Percentiles rank a stretch among this genome's conserved stretches.
Evolutionary conservation across 2,113 vertebrate genomes (phyloP).

Genomic region (Aldabrachelys gigantea): DNA sequence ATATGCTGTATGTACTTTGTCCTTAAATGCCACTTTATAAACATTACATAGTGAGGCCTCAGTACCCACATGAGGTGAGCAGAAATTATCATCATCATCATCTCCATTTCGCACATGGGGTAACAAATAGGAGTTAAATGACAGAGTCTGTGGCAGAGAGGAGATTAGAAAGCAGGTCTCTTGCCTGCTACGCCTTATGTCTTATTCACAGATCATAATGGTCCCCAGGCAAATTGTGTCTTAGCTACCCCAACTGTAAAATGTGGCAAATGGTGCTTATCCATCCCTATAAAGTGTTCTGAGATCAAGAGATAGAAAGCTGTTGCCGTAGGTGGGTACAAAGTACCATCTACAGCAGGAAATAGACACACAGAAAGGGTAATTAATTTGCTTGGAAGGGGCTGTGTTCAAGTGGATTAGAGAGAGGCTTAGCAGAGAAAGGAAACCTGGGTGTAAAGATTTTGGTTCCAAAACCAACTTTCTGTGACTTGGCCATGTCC

Average conservation of each 20-base stretch:
- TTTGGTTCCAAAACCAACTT: background rate
- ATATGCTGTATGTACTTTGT: background rate
- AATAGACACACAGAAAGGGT: background rate
- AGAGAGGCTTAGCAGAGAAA: background rate
- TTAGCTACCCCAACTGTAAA: background rate
- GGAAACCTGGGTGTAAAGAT: background rate
- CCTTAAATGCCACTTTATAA: background rate
- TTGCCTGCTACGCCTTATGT: background rate
- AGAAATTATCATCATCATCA: background rate
- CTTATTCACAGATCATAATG: background rate
- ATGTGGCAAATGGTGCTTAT: background rate
- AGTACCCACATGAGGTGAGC: background rate
- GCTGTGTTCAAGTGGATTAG: background rate
- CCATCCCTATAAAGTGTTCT: background rate
- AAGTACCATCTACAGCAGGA: background rate
- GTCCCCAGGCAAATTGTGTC: background rate
- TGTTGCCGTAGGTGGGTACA: background rate
- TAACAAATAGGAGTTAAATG: background rate
- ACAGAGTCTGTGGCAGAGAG: background rate
- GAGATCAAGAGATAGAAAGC: background rate
- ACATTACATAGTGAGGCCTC: background rate
- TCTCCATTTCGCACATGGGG: background rate
- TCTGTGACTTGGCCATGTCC: background rate
- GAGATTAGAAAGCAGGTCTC: background rate
- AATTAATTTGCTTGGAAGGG: background rate